Percentiles rank a stretch among this genome's conserved stretches.
These are phyloP conservation scores for Gila robusta DNA, from an alignment of 2,797 vertebrate genomes.

Conservation along the genomic window DNA sequence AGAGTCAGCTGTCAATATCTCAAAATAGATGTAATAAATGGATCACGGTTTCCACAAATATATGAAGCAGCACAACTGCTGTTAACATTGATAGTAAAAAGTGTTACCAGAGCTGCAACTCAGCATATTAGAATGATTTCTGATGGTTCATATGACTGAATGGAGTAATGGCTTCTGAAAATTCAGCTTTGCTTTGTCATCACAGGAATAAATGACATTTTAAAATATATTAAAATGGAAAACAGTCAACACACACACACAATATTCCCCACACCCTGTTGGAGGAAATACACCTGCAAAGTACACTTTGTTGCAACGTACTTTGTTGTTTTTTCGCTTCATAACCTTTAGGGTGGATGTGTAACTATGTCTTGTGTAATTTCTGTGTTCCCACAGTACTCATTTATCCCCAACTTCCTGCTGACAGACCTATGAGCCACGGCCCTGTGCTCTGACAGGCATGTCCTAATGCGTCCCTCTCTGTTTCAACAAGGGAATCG, in stretches of 20 bases:
- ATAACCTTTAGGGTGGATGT: background rate
- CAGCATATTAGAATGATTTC: background rate
- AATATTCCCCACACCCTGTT: background rate
- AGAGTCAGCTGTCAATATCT: background rate
- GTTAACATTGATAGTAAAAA: background rate
- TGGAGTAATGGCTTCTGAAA: background rate
- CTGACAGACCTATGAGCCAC: constrained; percentile 34
- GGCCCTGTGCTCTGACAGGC: constrained; percentile 33
- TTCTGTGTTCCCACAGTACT: constrained; percentile 45
- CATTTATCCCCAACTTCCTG: constrained; percentile 30
- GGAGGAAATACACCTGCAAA: background rate
- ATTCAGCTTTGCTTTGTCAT: background rate
- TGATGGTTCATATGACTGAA: background rate
- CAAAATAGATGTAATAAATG: background rate
- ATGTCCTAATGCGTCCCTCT: constrained; percentile 35
- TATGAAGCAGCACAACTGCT: background rate
- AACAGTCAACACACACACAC: background rate
- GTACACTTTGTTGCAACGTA: background rate
- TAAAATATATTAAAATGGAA: background rate
- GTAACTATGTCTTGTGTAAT: constrained; percentile 36
- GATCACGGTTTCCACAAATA: too few species aligned
- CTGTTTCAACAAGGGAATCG: constrained; percentile 76
- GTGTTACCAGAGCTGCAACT: background rate
- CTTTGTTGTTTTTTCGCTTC: background rate
- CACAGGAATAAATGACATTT: background rate